Base-by-base conservation (phyloP, 2,113 vertebrate species). In the Piliocolobus tephrosceles region DNA sequence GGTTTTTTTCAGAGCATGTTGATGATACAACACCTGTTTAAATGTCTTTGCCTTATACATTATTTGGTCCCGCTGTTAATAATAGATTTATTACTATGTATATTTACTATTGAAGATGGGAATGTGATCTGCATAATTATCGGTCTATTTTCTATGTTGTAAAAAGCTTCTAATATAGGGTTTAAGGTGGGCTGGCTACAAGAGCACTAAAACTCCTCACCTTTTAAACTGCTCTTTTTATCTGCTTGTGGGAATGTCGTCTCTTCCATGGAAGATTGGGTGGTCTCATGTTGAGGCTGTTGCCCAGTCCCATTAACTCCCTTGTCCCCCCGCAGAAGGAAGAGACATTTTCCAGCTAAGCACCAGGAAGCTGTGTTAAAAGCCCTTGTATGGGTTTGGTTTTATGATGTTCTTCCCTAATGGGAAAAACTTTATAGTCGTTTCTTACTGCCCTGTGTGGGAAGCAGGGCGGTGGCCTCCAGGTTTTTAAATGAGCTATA, bases 131-230 rank as follows among this genome's bases (percentile, higher is more conserved):
- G 98, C 94, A 97, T 99, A 99, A 98, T 98, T 98, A 98, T 91
- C 98, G 99, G 98, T 99, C 98, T 99, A 97, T 99, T 99, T 99
- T 98, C 98, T 99, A 98, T 98, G 98, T 98, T 99, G 98, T 99
- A 98, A 98, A 99, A 98, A 98, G 98, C 97, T 98, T 99, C 98
- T 99, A 97, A 98, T 98, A 97, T 95, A 99, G 98, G 58, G 98
- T 98, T 97, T 98, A 97, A 94, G 95, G 98, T 91, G 98, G 97
- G 97, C 64, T 95, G 89, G 50, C 92, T 95, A 96, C 90, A 75
- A 92, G 91, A 95, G 94, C 82, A 96, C 97, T 94, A 40, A 96
- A 95, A 92, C 57, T 52, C 75, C 96, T 97, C 96, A 97, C 97
- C 97, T 96, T 97, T 84, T 47, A 64, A 95, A 96, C 97, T 88